Base-by-base conservation (phyloP, 1,140 invertebrate genomes). In the Drosophila subobscura region DNA sequence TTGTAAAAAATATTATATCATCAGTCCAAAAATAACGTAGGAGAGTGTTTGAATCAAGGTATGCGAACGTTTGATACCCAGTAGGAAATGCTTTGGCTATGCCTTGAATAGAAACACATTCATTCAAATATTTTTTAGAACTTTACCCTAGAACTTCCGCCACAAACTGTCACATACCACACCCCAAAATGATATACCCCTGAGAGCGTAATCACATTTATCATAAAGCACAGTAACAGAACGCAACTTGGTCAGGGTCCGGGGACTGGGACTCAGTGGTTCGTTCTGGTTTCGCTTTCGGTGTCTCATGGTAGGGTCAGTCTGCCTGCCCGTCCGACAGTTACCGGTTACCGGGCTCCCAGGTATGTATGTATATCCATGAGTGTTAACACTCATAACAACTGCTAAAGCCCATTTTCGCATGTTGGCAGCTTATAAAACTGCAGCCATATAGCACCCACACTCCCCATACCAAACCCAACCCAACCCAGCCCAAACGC, bases 381-480 rank as follows among this genome's bases (percentile, higher is more conserved):
- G 84, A 84, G 84, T 88, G 83, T 88, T 88, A 88, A 88, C 83
- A 88, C 84, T 88, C 84, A 88, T 88, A 88, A 88, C 83, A 88
- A 88, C 83, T 81, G 78, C 72, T 79, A 89, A 85, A 79, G 83
- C 84, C 84, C 78, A 89, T 83, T 90, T 90, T 90, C 80, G 89
- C 89, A 90, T 90, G 89, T 90, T 90, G 78, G 72, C 75, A 83
- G 79, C 84, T 86, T 90, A 89, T 90, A 90, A 90, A 90, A 80
- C 74, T 83, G 75, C 72, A 77, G 72, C 59, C 72, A 86, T 75
- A 66, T 56, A 60, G 74, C 73, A 86, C 78, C 77, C 71, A 74
- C 71, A 74, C 59, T 56, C 57, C 49, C 42, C 25, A 27, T 42
- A 10, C 57, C 14, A 5, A 33, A 29, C 7, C 25, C 50, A 56